Evolutionary conservation across 2,113 vertebrate species (phyloP).

Genomic region (Silurus glanis): DNA sequence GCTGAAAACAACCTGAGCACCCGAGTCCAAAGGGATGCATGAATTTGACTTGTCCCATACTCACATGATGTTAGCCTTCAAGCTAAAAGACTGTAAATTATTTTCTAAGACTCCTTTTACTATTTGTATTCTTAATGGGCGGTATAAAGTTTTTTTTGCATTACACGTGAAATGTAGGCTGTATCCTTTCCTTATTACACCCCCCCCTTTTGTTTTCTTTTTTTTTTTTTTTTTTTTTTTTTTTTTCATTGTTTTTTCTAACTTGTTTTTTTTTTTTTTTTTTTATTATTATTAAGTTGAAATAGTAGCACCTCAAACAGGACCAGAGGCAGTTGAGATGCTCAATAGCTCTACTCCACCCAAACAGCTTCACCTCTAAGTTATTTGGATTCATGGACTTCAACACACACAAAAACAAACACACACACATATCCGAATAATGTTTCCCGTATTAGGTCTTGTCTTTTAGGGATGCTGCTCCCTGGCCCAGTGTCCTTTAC

Average conservation of each 20-base stretch:
- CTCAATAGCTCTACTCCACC: conserved; percentile 15
- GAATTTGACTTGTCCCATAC: conserved; percentile 43
- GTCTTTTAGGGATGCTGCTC: conserved; percentile 45
- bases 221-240: conserved; percentile 51
- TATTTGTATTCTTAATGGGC: conserved; percentile 57
- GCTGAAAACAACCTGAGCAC: conserved; percentile 69
- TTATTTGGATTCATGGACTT: conserved; percentile 64
- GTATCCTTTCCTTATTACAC: conserved; percentile 21
- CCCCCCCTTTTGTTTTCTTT: not conserved
- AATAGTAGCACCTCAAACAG: conserved; percentile 43
- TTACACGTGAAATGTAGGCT: conserved; percentile 52
- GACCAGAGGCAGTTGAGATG: conserved; percentile 38
- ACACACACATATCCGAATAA: not conserved
- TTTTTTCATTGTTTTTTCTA: not conserved
- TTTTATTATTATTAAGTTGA: conserved; percentile 35
- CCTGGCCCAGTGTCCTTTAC: conserved; percentile 51
- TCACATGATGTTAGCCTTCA: conserved; percentile 40
- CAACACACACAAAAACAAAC: conserved; percentile 2
- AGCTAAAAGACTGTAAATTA: conserved; percentile 64
- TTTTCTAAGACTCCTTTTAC: conserved; percentile 67
- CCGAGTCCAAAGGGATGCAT: conserved; percentile 24
- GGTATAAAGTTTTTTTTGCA: conserved; percentile 54
- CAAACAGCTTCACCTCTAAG: conserved; percentile 47
- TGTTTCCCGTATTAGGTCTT: conserved; percentile 46
- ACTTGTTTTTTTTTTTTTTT: too few relatives aligned